Conservation (phyloP, 1,140 invertebrate genomes). For the Ostrea denselamellosa region DNA sequence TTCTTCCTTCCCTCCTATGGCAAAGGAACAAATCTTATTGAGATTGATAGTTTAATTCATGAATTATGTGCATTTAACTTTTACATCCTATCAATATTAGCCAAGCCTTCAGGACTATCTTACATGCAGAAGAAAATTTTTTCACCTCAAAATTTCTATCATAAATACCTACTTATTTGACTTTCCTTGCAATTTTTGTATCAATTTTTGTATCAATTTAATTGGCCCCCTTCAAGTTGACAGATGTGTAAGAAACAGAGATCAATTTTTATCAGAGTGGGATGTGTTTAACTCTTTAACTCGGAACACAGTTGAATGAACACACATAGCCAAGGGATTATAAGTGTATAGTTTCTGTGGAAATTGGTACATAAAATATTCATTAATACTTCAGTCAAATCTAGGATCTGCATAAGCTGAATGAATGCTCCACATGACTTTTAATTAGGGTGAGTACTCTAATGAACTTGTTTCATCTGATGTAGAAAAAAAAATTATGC, state of each 20-base stretch:
- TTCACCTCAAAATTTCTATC: no score
- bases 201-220: not conserved
- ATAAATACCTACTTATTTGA: not conserved
- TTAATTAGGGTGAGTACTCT: constrained; percentile 9
- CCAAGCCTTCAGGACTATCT: not conserved
- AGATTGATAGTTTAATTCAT: not conserved
- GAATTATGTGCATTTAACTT: constrained; percentile 30
- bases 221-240: constrained; percentile 13
- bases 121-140: not conserved
- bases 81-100: constrained; percentile 11
- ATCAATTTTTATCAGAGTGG: constrained; percentile 25
- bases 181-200: not conserved
- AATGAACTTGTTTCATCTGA: not conserved
- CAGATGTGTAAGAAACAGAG: constrained; percentile 1
- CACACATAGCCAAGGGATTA: not conserved
- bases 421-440: not conserved
- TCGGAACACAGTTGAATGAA: not conserved
- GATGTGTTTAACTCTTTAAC: not conserved
- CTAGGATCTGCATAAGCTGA: not conserved
- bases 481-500: not conserved
- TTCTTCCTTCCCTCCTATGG: not conserved
- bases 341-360: constrained; percentile 35
- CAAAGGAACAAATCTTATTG: not conserved
- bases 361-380: constrained; percentile 20
- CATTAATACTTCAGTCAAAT: constrained; percentile 15